phyloP scores from a whole-genome alignment of 2,113 vertebrate species.

The Sturnira hondurensis region DNA sequence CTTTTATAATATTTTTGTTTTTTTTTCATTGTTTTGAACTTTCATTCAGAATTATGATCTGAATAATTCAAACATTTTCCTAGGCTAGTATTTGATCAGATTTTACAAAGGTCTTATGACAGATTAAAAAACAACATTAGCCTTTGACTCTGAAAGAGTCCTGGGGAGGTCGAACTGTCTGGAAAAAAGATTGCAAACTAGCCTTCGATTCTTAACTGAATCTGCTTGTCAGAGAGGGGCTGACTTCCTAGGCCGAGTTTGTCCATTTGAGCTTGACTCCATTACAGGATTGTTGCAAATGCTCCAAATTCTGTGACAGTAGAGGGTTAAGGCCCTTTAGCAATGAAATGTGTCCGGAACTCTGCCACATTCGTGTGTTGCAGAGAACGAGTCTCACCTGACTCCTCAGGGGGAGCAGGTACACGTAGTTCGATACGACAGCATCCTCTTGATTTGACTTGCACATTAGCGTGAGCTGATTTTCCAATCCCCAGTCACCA shows the following conservation, averaged over 20 bases:
- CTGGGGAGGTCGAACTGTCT: neutral
- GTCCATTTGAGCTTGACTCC: neutral
- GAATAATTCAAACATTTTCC: neutral
- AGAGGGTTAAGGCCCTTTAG: neutral
- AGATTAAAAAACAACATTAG: neutral
- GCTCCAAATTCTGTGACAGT: neutral
- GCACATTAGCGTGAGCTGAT: neutral
- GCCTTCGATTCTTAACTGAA: neutral
- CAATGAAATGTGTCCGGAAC: neutral
- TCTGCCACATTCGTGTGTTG: fast-evolving
- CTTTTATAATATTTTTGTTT: neutral
- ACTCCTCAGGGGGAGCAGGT: neutral
- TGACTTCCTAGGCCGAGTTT: neutral
- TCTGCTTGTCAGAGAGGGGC: neutral
- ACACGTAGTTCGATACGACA: neutral
- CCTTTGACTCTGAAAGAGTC: neutral
- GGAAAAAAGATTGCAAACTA: neutral
- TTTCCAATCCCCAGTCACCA: neutral
- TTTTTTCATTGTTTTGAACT: neutral
- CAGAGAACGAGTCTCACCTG: too few relatives aligned
- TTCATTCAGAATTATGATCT: neutral
- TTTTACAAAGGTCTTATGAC: neutral
- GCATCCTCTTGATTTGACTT: neutral
- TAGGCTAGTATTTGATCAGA: neutral
- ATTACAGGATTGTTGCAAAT: neutral